These are phyloP conservation scores for Hippocampus barbouri DNA, from an alignment of 2,113 vertebrate species.

Conservation along the genomic window DNA sequence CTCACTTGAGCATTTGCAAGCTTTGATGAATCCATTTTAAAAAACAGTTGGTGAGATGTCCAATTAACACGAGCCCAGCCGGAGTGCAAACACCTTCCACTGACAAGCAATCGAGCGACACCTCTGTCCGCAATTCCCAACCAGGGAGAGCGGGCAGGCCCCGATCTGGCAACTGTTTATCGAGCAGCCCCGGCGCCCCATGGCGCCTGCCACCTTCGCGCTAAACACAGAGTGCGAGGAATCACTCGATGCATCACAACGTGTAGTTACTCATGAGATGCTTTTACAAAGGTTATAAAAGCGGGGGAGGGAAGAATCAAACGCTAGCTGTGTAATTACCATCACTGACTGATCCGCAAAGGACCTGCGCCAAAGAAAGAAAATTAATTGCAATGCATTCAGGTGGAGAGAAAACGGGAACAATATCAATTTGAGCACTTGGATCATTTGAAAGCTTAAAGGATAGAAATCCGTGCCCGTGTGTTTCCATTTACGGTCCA, in stretches of 20 bases:
- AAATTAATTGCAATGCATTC: constrained; percentile 51
- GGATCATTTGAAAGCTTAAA: constrained; percentile 20
- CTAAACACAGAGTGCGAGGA: constrained; percentile 42
- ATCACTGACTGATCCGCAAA: constrained; percentile 64
- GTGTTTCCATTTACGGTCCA: constrained; percentile 7
- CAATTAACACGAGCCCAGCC: constrained; percentile 6
- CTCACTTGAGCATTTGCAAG: neutral
- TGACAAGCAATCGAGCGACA: constrained; percentile 39
- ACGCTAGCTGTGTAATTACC: constrained; percentile 61
- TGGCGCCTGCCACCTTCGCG: constrained; percentile 35
- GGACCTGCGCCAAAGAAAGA: constrained; percentile 46
- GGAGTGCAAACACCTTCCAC: constrained; percentile 25
- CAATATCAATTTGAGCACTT: constrained; percentile 15
- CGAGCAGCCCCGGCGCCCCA: constrained; percentile 38
- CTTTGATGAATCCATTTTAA: constrained; percentile 19
- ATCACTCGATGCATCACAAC: constrained; percentile 60
- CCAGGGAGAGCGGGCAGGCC: constrained; percentile 24
- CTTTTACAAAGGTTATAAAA: constrained; percentile 39
- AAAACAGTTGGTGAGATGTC: constrained; percentile 3
- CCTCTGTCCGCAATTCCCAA: constrained; percentile 30
- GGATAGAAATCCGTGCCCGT: constrained; percentile 8
- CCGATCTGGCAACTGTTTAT: constrained; percentile 59
- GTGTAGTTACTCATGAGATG: constrained; percentile 66
- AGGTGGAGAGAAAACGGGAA: constrained; percentile 19
- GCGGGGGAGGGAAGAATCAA: constrained; percentile 53